Percentiles rank a stretch among this genome's conserved stretches.
Evolutionary conservation across 1,140 invertebrate species (phyloP).

Genomic region (Metaphire vulgaris): DNA sequence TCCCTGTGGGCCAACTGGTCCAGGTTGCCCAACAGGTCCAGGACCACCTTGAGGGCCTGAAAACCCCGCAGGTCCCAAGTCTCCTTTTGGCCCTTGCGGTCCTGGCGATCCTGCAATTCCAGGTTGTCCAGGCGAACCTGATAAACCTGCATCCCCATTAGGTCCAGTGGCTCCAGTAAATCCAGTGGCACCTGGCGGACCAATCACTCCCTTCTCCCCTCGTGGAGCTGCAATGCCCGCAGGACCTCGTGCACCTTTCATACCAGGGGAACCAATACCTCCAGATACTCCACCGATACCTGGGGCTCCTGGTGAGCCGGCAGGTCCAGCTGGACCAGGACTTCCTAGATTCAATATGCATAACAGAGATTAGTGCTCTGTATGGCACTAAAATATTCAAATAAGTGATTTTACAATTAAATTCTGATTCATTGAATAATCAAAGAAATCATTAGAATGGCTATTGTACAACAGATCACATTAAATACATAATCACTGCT

Average conservation of each 20-base stretch:
- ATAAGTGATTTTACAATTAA: too few species aligned
- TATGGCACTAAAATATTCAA: too few species aligned
- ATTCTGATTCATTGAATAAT: too few species aligned
- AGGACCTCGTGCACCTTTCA: slow-evolving; percentile 6
- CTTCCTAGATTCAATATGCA: not conserved
- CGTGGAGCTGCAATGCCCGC: not conserved
- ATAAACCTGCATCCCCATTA: not conserved
- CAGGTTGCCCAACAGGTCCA: slow-evolving; percentile 13
- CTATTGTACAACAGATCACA: too few species aligned
- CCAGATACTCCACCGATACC: slow-evolving; percentile 7
- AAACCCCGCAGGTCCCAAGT: not conserved
- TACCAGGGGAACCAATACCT: not conserved
- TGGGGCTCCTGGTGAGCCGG: not conserved
- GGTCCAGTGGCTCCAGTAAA: not conserved
- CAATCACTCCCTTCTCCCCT: not conserved
- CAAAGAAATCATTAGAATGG: too few species aligned
- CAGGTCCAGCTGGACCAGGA: not conserved
- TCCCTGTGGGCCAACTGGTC: slow-evolving; percentile 6
- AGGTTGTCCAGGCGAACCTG: not conserved
- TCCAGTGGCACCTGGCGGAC: slow-evolving; percentile 2
- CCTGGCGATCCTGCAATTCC: not conserved
- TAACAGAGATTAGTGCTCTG: not conserved
- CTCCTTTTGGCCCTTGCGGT: not conserved
- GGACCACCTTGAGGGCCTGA: slow-evolving; percentile 4
- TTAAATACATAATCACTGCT: too few species aligned